Percentiles rank a stretch among this genome's conserved stretches.
phyloP scores from a whole-genome alignment of 1,140 invertebrate genomes.

The Lasioglossum albipes region DNA sequence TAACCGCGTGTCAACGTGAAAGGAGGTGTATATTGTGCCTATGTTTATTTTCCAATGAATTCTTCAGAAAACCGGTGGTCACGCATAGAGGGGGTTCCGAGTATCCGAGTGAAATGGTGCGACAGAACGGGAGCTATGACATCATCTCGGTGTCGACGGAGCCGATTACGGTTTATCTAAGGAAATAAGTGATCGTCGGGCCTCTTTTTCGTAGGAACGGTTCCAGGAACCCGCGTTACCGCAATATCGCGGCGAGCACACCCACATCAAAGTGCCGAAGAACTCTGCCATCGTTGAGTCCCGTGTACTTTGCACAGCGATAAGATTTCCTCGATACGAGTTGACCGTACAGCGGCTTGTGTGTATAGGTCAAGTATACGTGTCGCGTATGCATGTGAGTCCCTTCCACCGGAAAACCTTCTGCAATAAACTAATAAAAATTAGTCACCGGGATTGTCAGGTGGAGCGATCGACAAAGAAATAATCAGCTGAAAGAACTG shows the following conservation, averaged over 20 bases:
- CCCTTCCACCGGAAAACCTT: background rate
- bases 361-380: constrained; percentile 7
- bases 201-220: constrained; percentile 54
- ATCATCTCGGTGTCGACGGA: constrained; percentile 42
- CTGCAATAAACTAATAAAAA: constrained; percentile 37
- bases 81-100: background rate
- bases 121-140: constrained; percentile 41
- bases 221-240: constrained; percentile 61
- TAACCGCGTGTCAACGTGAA: background rate
- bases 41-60: background rate
- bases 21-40: background rate
- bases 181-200: constrained; percentile 61
- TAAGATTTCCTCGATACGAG: constrained; percentile 63
- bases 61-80: background rate
- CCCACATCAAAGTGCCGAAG: constrained; percentile 59
- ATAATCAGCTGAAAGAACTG: background rate
- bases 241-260: constrained; percentile 54
- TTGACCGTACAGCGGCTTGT: constrained; percentile 38
- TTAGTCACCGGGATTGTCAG: constrained; percentile 17
- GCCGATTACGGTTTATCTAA: constrained; percentile 47
- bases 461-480: background rate
- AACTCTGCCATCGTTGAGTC: constrained; percentile 47
- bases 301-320: constrained; percentile 62
- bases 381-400: background rate
- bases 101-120: background rate